Evolutionary conservation across 2,888 invertebrate species (phyloP).

Genomic region (Sarcophaga variegata): DNA sequence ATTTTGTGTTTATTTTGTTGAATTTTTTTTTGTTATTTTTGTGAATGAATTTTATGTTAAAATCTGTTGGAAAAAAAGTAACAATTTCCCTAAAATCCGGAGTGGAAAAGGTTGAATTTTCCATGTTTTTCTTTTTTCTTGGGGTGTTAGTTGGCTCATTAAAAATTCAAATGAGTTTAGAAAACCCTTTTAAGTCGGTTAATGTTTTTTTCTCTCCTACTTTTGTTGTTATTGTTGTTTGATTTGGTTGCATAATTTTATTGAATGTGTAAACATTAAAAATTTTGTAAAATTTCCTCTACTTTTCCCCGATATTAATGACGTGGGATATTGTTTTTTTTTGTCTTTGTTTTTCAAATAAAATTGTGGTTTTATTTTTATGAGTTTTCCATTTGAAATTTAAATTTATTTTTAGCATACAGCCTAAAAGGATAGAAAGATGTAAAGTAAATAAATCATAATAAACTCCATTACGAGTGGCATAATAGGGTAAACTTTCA

Average conservation of each 20-base stretch:
- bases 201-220: not conserved
- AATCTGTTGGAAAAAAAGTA: conserved; percentile 20
- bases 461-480: no score
- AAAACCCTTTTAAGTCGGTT: not conserved
- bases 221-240: conserved; percentile 13
- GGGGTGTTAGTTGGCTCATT: conserved; percentile 6
- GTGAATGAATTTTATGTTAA: conserved; percentile 29
- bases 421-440: not conserved
- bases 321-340: not conserved
- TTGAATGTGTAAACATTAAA: conserved; percentile 45
- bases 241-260: conserved; percentile 36
- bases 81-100: conserved; percentile 7
- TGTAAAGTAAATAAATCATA: not conserved
- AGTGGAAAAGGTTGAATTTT: not conserved
- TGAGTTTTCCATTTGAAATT: not conserved
- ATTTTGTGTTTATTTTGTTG: not conserved
- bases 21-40: conserved; percentile 67
- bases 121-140: not conserved
- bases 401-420: not conserved
- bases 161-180: conserved; percentile 49
- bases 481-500: no score
- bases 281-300: conserved; percentile 11
- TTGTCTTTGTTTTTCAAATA: not conserved
- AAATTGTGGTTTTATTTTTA: not conserved
- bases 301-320: conserved; percentile 16